Conservation (phyloP, 2,888 invertebrate genomes). For the Salticus scenicus region DNA sequence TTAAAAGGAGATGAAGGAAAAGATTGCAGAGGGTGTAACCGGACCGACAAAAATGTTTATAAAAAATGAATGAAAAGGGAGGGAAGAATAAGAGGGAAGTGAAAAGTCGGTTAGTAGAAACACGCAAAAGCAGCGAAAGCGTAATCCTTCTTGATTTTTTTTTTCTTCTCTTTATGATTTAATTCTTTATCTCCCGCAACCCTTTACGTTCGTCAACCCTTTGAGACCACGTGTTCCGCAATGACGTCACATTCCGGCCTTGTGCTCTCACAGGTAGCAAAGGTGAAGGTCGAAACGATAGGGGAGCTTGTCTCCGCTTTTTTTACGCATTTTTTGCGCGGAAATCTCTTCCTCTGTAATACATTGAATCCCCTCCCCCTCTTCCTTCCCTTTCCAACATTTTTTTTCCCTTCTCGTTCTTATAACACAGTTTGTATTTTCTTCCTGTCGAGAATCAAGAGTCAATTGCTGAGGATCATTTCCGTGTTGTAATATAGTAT, state of each 20-base stretch:
- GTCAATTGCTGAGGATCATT: too few species aligned
- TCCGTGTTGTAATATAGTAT: too few species aligned
- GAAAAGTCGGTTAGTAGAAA: conserved; percentile 54
- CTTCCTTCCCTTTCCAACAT: not conserved
- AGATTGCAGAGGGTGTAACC: conserved; percentile 38
- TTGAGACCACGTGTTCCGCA: conserved; percentile 50
- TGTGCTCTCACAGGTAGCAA: conserved; percentile 44
- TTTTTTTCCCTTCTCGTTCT: not conserved
- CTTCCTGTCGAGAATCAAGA: not conserved
- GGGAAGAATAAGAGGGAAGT: conserved; percentile 10
- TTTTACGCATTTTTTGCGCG: not conserved
- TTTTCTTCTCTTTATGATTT: conserved; percentile 14
- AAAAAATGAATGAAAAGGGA: conserved; percentile 30
- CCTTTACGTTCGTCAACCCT: conserved; percentile 67
- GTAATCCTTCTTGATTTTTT: conserved; percentile 49
- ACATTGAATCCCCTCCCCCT: not conserved
- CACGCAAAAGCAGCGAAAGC: conserved; percentile 23
- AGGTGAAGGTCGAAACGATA: conserved; percentile 49
- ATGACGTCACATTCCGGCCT: conserved; percentile 22
- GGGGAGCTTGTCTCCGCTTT: conserved; percentile 1
- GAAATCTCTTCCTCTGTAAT: not conserved
- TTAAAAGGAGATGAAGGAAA: not conserved
- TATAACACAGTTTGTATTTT: not conserved
- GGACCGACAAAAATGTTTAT: conserved; percentile 11
- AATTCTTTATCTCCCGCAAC: conserved; percentile 34